A percentile compares a stretch with the other conserved stretches of the same genome.
phyloP scores from a whole-genome alignment of 2,113 vertebrate species.

The Centropus bengalensis region DNA sequence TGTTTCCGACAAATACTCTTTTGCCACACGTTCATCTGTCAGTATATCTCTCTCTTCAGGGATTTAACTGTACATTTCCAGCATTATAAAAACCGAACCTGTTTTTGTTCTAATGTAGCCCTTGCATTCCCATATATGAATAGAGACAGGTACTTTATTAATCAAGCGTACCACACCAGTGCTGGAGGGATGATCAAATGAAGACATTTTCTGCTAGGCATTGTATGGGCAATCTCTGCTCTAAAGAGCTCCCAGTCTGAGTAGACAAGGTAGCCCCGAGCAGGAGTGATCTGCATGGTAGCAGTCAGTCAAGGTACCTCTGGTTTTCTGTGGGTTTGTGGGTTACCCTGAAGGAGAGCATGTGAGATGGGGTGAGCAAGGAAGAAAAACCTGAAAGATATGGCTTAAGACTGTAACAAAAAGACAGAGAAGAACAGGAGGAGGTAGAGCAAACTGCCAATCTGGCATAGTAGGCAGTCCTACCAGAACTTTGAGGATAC shows the following conservation, averaged over 20 bases:
- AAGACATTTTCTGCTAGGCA: neutral
- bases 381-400: conserved; percentile 43
- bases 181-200: conserved; percentile 4
- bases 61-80: neutral
- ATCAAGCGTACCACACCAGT: neutral
- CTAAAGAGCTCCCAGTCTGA: neutral
- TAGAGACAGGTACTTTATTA: neutral
- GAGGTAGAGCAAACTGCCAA: neutral
- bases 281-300: conserved; percentile 3
- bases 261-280: neutral
- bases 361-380: neutral
- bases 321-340: neutral
- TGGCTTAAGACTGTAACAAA: neutral
- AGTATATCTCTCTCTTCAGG: neutral
- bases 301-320: conserved; percentile 3
- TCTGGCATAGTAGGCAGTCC: neutral
- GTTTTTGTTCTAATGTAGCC: neutral
- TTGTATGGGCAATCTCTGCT: neutral
- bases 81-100: neutral
- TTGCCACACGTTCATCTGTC: neutral
- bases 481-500: neutral
- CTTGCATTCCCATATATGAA: neutral
- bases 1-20: neutral
- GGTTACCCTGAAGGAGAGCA: conserved; percentile 2
- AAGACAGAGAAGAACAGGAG: neutral